phyloP scores from a whole-genome alignment of 2,113 vertebrate genomes.

The Oreochromis niloticus region DNA sequence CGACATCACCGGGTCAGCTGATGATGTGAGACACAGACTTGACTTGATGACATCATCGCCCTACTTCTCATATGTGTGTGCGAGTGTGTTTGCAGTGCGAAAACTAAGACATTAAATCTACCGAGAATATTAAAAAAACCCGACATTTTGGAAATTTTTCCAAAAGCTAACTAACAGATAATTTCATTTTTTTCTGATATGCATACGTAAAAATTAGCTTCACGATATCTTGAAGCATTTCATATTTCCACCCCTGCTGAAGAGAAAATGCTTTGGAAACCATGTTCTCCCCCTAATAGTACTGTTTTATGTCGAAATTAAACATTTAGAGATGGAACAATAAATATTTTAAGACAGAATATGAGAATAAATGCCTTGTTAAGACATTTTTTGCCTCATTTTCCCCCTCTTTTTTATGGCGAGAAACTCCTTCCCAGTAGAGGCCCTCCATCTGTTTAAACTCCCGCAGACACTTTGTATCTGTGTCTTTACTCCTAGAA shows the following conservation, averaged over 20 bases:
- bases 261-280: neutral
- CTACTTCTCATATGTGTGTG: neutral
- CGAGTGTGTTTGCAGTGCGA: neutral
- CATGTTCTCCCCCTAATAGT: neutral
- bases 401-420: neutral
- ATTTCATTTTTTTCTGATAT: neutral
- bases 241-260: neutral
- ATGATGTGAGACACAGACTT: constrained; percentile 33
- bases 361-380: constrained; percentile 15
- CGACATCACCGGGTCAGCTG: constrained; percentile 31
- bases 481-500: constrained; percentile 26
- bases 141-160: neutral
- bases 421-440: neutral
- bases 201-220: neutral
- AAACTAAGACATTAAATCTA: constrained; percentile 4
- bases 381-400: neutral
- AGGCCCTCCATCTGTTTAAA: constrained; percentile 51
- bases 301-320: constrained; percentile 1
- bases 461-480: constrained; percentile 34
- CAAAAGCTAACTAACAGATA: constrained; percentile 7
- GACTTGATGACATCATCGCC: constrained; percentile 57
- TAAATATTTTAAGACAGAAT: constrained; percentile 4
- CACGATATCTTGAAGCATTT: neutral
- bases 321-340: neutral
- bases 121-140: neutral